Evolutionary conservation across 37 sponge, comb jelly and placozoan genomes (phyloP).

Genomic region (Aphrocallistes beatrix): DNA sequence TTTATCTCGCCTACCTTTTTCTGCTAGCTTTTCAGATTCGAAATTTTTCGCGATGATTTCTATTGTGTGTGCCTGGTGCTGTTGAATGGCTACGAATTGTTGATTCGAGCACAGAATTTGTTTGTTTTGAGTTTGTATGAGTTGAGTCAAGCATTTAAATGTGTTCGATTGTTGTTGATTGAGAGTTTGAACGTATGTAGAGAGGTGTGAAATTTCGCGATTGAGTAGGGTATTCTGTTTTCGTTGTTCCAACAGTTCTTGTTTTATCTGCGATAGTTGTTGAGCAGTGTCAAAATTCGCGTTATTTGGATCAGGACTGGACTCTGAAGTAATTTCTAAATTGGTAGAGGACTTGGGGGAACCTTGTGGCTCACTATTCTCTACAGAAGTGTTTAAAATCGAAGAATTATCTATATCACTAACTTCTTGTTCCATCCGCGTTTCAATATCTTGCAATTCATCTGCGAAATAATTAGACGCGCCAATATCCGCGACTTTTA

Average conservation of each 20-base stretch:
- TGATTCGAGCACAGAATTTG: background rate
- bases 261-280: background rate
- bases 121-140: background rate
- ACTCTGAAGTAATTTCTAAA: too few relatives aligned
- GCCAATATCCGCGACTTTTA: background rate
- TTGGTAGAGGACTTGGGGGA: too few relatives aligned
- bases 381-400: background rate
- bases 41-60: background rate
- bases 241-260: background rate
- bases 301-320: too few relatives aligned
- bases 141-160: background rate
- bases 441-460: background rate
- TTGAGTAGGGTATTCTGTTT: background rate
- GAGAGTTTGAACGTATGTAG: background rate
- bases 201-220: slow-evolving; percentile 1
- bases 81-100: background rate
- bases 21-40: background rate
- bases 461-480: slow-evolving; percentile 11
- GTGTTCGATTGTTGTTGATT: background rate
- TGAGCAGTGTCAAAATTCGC: too few relatives aligned
- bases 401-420: background rate
- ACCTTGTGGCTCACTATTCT: too few relatives aligned
- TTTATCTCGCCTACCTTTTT: background rate
- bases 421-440: background rate
- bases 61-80: background rate